Evolutionary conservation across 2,888 invertebrate species (phyloP), one percentile per base, ranked within the genome.

Genomic region (Lacanobia wlatinum): DNA sequence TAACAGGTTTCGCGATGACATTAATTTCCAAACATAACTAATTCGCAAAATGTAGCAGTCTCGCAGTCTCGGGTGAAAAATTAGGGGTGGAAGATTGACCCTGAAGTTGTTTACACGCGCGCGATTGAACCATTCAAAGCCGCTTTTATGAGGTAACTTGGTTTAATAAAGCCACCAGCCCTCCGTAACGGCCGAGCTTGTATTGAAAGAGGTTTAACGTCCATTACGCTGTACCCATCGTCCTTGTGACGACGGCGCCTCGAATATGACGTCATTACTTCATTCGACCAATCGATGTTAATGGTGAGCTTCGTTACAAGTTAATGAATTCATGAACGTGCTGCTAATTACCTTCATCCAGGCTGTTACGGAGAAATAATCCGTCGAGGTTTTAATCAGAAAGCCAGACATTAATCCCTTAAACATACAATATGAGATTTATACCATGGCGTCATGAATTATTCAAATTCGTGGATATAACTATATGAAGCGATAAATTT

Each of bases 141-240:
- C 40, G 63, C 64, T 28, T 69, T 72, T 82, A 80, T 52, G 55
- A 69, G 34, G 50, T 56, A 64, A 70, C 59, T 82, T 80, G 23
- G 59, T 63, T 82, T 77, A 82, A 77, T 80, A 82, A 82, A 78
- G 65, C 62, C 38, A 53, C 60, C 34, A 53, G 50, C 34, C 61
- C 40, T 38, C n/a, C 18, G 28, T 28, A 48, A 72, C 14, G 61
- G 55, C 16, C 48, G 52, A 52, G 23, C 28, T 67, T 28, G n/a
- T 64, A 52, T 79, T 40, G 64, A 72, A 72, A 63, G 43, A 58
- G 61, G 34, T 68, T 58, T 55, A 74, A 62, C 60, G 28, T 59
- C 43, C 21, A 70, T 70, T 58, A 65, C 48, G 38, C 40, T 34
- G 28, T 43, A n/a, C 14, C 21, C 23, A 53, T 18, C 48, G 38